These are phyloP conservation scores for Cancer borealis DNA, from an alignment of 2,888 invertebrate species.

Conservation along the genomic window DNA sequence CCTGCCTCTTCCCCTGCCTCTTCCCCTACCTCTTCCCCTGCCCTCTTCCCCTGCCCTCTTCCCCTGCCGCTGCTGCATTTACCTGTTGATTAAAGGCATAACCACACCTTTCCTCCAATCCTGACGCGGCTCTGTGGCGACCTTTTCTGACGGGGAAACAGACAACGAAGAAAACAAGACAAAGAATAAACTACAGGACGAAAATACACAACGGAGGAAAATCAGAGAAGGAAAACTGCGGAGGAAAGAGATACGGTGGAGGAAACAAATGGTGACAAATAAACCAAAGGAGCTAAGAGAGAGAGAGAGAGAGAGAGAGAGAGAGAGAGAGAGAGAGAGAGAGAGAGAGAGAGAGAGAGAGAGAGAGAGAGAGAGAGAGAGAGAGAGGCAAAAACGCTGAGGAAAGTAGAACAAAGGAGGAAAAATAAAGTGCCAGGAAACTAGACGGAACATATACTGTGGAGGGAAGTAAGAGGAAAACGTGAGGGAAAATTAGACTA, in stretches of 20 bases:
- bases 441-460: too few species aligned
- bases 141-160: background rate
- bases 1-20: background rate
- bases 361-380: background rate
- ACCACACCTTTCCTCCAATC: background rate
- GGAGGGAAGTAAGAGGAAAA: too few species aligned
- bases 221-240: background rate
- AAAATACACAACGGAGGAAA: background rate
- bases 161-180: background rate
- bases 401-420: too few species aligned
- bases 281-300: too few species aligned
- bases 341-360: background rate
- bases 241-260: background rate
- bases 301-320: too few species aligned
- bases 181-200: background rate
- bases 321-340: background rate
- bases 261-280: background rate
- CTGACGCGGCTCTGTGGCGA: background rate
- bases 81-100: constrained; percentile 30
- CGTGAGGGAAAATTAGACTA: too few species aligned
- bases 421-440: too few species aligned
- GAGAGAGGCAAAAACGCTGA: too few species aligned
- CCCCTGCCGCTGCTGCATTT: background rate
- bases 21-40: background rate
- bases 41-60: background rate